phyloP scores from a whole-genome alignment of 1,140 invertebrate species.

The Mactra quadrangularis region DNA sequence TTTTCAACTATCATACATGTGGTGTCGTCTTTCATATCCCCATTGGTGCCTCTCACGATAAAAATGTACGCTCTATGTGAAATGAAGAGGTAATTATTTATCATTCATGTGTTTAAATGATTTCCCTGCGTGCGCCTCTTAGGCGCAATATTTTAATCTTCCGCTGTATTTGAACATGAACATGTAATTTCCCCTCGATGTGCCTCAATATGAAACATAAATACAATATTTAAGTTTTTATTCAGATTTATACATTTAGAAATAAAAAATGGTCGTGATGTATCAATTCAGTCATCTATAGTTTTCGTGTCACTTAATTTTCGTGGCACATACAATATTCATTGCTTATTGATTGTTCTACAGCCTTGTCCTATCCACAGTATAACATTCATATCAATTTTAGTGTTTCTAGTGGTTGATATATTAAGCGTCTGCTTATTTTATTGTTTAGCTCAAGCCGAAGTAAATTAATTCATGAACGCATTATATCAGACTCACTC shows the following conservation, averaged over 20 bases:
- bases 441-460: no score
- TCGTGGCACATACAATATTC: slow-evolving; percentile 46
- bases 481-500: no score
- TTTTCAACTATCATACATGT: slow-evolving; percentile 11
- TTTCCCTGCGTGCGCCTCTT: slow-evolving; percentile 25
- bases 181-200: no score
- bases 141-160: slow-evolving; percentile 32
- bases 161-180: not conserved
- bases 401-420: no score
- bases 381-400: slow-evolving; percentile 20
- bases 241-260: no score
- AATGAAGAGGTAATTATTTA: slow-evolving; percentile 53
- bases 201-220: no score
- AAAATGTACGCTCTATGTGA: slow-evolving; percentile 42
- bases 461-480: no score
- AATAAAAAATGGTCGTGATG: no score
- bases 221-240: no score
- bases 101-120: slow-evolving; percentile 49
- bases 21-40: slow-evolving; percentile 38
- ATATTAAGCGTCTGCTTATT: no score
- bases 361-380: not conserved
- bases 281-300: not conserved
- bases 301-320: slow-evolving; percentile 29
- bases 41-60: slow-evolving; percentile 21
- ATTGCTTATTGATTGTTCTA: slow-evolving; percentile 48